Evolutionary conservation across 2,113 vertebrate genomes (phyloP), one percentile per base, ranked within the genome.

Genomic region (Labeo rohita): DNA sequence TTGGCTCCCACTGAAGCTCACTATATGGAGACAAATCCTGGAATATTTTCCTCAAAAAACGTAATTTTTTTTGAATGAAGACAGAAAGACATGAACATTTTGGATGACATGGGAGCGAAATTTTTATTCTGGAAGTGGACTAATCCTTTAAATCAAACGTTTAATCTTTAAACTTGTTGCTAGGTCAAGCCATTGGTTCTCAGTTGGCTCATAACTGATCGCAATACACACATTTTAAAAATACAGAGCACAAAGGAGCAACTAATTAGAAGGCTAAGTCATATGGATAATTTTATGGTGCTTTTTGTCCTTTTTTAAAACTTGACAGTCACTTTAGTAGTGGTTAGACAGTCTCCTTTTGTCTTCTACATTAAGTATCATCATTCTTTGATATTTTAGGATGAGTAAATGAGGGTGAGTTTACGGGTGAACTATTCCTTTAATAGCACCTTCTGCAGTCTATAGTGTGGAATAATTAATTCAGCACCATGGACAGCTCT

Each of bases 401-500:
- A 54, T 28, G 7, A 34, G 23, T 54, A 54, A 54, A 77, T 54
- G 12, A 34, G 28, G 6, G 13, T 16, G 0, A 59, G 56, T 79
- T 79, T 49, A 47, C 11, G 54, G 36, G 52, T 59, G 77, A 61
- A 28, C 34, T 79, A 39, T 54, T 54, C 6, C 13, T 77, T 77
- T 77, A 77, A 77, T 16, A 2, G 49, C 23, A 54, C n/a, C 23
- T 54, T 50, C 50, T 59, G 54, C 15, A 13, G 16, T 21, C 54
- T 79, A 11, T 23, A 23, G n/a, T 8, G 56, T 23, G 18, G 6
- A 61, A 39, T 47, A 45, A 65, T 81, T n/a, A 28, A 81, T 65
- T 81, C 79, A 81, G 79, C 88, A 94, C 92, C 92, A 87, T 0
- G 90, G 92, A 94, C 89, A 94, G 92, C 86, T 91, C 89, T 18